Evolutionary conservation across 2,797 vertebrate species (phyloP).

Genomic region (Mus minutoides): DNA sequence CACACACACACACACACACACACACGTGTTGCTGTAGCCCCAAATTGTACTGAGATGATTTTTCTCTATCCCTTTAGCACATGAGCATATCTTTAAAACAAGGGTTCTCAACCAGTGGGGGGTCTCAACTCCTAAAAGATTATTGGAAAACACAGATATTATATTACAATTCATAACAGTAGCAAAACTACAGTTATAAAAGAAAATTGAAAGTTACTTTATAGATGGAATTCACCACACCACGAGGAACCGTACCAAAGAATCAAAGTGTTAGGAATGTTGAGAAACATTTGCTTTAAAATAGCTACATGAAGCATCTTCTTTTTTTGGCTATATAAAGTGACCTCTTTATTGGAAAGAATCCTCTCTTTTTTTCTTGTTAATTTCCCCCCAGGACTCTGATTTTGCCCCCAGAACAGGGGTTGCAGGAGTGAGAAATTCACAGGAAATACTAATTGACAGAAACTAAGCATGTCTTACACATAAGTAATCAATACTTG

Average conservation of each 20-base stretch:
- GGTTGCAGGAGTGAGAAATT: not conserved
- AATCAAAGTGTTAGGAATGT: not conserved
- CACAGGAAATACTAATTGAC: not conserved
- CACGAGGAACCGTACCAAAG: not conserved
- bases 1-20: not conserved
- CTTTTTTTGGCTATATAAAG: not conserved
- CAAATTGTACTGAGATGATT: not conserved
- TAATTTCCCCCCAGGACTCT: not conserved
- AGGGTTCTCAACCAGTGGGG: not conserved
- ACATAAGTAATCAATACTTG: not conserved
- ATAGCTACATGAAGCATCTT: not conserved
- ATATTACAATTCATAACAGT: not conserved
- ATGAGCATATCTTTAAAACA: not conserved
- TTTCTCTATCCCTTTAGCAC: not conserved
- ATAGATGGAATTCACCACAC: not conserved
- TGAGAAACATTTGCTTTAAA: not conserved
- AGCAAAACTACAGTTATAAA: not conserved
- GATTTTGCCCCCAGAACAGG: not conserved
- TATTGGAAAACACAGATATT: not conserved
- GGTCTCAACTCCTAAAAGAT: not conserved
- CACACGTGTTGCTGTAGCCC: fast-evolving
- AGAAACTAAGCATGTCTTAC: not conserved
- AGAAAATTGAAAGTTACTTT: not conserved
- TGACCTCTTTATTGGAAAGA: not conserved
- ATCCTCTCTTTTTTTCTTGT: not conserved